Conservation (phyloP, 2,797 vertebrate species). For the Moxostoma hubbsi region DNA sequence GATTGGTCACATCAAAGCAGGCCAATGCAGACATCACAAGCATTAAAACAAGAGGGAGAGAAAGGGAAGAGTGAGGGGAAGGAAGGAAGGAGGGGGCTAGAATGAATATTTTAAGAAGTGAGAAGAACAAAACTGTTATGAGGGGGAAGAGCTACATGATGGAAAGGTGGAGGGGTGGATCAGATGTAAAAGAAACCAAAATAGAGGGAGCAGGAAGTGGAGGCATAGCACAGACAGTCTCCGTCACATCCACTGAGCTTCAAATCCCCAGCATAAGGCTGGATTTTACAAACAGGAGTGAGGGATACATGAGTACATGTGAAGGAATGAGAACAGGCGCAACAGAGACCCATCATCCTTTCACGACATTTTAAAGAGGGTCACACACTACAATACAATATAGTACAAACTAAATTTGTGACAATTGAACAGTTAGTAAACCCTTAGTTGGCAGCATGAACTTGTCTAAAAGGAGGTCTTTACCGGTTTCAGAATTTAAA, state of each 20-base stretch:
- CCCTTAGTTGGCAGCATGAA: slow-evolving; percentile 29
- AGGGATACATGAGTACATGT: slow-evolving; percentile 63
- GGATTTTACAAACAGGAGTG: slow-evolving; percentile 21
- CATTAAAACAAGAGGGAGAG: slow-evolving; percentile 79
- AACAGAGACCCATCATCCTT: slow-evolving; percentile 80
- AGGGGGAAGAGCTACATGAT: slow-evolving; percentile 70
- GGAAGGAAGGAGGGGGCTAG: slow-evolving; percentile 68
- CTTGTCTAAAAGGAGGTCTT: background rate
- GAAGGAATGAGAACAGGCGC: slow-evolving; percentile 64
- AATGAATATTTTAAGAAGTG: slow-evolving; percentile 80
- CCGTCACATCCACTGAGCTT: slow-evolving; percentile 39
- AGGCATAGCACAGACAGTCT: slow-evolving; percentile 49
- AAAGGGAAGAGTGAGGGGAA: slow-evolving; percentile 50
- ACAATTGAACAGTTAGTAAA: slow-evolving; percentile 25
- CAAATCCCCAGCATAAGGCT: too few relatives aligned
- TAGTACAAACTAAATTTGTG: background rate
- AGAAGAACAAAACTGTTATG: slow-evolving; percentile 77
- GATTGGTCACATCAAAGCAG: slow-evolving; percentile 90
- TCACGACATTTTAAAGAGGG: slow-evolving; percentile 74
- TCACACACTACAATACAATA: slow-evolving; percentile 19
- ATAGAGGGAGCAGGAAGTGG: slow-evolving; percentile 57
- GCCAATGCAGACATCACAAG: slow-evolving; percentile 98
- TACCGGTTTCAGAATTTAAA: too few relatives aligned
- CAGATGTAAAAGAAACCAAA: slow-evolving; percentile 66
- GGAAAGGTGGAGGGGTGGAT: slow-evolving; percentile 72